phyloP scores from a whole-genome alignment of 1,140 invertebrate genomes.

The Drosophila pallidifrons region DNA sequence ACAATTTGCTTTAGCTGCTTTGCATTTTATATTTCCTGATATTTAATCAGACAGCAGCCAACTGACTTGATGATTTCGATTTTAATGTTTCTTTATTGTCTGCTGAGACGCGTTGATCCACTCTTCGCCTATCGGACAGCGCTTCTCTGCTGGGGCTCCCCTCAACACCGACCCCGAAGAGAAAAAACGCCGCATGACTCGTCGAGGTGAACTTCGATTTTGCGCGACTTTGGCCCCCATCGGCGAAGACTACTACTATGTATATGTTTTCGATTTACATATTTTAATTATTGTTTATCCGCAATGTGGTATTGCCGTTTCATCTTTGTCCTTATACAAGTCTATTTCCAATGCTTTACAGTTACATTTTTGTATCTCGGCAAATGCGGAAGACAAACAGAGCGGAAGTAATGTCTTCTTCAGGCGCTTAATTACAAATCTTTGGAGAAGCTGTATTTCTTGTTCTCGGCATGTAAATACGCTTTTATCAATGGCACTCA shows the following conservation, averaged over 20 bases:
- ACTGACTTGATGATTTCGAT: constrained; percentile 51
- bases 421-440: constrained; percentile 4
- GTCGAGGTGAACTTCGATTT: constrained; percentile 67
- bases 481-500: constrained; percentile 12
- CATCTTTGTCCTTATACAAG: constrained; percentile 16
- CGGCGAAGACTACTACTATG: constrained; percentile 24
- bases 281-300: constrained; percentile 65
- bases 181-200: constrained; percentile 30
- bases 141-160: constrained; percentile 25
- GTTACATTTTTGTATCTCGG: constrained; percentile 53
- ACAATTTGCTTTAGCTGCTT: constrained; percentile 77
- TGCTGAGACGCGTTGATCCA: background rate
- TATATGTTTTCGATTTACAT: constrained; percentile 67
- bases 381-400: constrained; percentile 61
- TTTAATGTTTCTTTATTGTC: constrained; percentile 31
- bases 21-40: constrained; percentile 82
- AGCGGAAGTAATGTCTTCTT: constrained; percentile 52
- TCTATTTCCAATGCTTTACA: constrained; percentile 58
- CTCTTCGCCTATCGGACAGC: constrained; percentile 30
- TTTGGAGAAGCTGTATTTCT: constrained; percentile 12
- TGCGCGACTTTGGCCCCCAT: constrained; percentile 79
- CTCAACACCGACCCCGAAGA: background rate
- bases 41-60: constrained; percentile 66
- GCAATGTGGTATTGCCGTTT: constrained; percentile 1
- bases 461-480: constrained; percentile 19